Evolutionary conservation across 35 echinoderm and acorn worm genomes (phyloP), one percentile per base, ranked within the genome.

Genomic region (Heliocidaris erythrogramma): DNA sequence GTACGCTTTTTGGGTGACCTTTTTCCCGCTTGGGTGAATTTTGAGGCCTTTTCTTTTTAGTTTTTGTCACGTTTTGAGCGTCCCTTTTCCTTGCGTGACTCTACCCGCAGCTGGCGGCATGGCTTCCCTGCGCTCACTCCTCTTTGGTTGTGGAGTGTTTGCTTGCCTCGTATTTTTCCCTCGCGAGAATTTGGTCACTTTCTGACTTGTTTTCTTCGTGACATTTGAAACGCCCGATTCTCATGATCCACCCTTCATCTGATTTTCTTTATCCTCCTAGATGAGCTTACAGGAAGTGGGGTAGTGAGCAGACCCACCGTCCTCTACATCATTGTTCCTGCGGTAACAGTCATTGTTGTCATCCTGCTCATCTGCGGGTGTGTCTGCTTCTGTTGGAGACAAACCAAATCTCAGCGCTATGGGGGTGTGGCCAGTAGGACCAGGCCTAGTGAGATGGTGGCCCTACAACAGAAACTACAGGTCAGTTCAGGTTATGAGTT

Each of bases 291-390:
- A 13, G 87, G 87, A 48, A 89, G 31, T 10, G 87, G 87, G 2
- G 32, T 89, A 30, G 86, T 94, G 30, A 96, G 93, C 49, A 56
- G 89, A 60, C 92, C 92, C n/a, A 95, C 97, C 32, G 95, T 99
- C 14, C 30, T 99, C 13, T 97, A 97, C 89, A 97, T 99, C 86
- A 90, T 99, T 17, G 85, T 99, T 48, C 98, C 98, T n/a, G 95
- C 96, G 2, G 84, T 98, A 2, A 96, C 97, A 12, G 88, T 97
- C 31, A 86, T 96, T 6, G 59, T 97, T 2, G 30, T 97, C 71
- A 96, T 97, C 13, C 88, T 85, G 49, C 48, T 97, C 5, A 90
- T 97, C 48, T 95, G 94, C 94, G 96, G 95, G 9, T 99, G 98
- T 47, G 92, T 99, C 30, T 95, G 92, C 87, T 94, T 99, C 48